Evolutionary conservation across 2,797 vertebrate genomes (phyloP).

Genomic region (Enteromius unitaeniatus): DNA sequence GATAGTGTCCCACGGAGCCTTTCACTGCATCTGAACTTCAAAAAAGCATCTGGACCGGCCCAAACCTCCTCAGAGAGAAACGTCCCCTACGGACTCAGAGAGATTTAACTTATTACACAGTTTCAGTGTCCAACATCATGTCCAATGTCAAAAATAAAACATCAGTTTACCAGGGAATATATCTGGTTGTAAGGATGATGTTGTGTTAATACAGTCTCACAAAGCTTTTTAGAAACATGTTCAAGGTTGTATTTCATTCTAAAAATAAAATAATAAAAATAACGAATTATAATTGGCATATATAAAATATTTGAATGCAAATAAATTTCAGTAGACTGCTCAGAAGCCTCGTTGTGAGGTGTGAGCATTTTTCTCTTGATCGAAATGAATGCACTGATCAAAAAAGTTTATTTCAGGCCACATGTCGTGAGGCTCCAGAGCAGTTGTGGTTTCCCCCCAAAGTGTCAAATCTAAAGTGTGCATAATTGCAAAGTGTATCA

Average conservation of each 20-base stretch:
- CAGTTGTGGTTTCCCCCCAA: background rate
- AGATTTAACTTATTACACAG: background rate
- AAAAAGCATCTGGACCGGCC: conserved; percentile 18
- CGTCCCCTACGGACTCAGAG: background rate
- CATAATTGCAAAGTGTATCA: background rate
- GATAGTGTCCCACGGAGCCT: conserved; percentile 7
- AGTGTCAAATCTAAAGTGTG: background rate
- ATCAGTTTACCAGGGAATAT: background rate
- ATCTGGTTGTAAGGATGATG: background rate
- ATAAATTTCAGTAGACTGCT: background rate
- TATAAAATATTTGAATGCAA: background rate
- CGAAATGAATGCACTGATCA: background rate
- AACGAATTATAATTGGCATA: background rate
- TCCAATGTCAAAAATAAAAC: conserved; percentile 3
- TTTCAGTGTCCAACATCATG: background rate
- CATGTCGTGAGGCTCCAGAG: background rate
- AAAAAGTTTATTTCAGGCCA: background rate
- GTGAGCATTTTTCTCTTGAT: background rate
- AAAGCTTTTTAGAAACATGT: background rate
- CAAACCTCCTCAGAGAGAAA: conserved; percentile 2
- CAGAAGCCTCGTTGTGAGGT: background rate
- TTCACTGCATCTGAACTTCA: conserved; percentile 11
- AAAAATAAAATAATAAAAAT: background rate
- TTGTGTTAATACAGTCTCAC: background rate
- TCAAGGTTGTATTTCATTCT: background rate